A percentile compares a stretch with the other conserved stretches of the same genome.
phyloP scores from a whole-genome alignment of 2,113 vertebrate species.

The Zosterops japonicus region DNA sequence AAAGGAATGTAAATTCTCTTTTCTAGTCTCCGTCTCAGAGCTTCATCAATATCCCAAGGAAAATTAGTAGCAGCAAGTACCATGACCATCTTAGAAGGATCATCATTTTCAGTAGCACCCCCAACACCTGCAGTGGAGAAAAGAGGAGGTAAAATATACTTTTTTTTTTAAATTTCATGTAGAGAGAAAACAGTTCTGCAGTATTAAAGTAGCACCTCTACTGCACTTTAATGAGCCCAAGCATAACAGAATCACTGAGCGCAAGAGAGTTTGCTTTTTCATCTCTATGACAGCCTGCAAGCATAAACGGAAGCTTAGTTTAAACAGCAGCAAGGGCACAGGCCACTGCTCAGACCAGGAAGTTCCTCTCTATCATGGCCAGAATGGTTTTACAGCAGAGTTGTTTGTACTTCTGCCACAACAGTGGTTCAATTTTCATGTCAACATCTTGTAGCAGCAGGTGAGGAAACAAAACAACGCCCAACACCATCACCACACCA shows the following conservation, averaged over 20 bases:
- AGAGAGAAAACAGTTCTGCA: neutral
- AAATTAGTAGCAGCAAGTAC: conserved; percentile 98
- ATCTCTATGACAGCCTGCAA: neutral
- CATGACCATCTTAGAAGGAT: conserved; percentile 99
- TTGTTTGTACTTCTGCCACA: neutral
- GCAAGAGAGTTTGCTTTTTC: neutral
- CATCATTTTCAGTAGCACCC: conserved; percentile 91
- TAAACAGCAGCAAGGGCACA: neutral
- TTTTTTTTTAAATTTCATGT: neutral
- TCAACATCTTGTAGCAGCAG: neutral
- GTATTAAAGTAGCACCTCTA: neutral
- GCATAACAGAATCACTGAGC: neutral
- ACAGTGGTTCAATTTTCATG: neutral
- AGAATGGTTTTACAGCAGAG: neutral
- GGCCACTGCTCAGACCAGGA: neutral
- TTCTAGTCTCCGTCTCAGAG: conserved; percentile 90
- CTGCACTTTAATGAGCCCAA: neutral
- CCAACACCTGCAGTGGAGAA: conserved; percentile 84
- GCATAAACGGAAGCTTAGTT: neutral
- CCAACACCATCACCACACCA: neutral
- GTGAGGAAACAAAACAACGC: fast-evolving
- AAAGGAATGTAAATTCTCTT: conserved; percentile 98
- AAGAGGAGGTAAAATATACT: neutral
- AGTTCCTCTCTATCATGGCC: neutral
- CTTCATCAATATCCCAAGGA: conserved; percentile 99